These are phyloP conservation scores for Uropsilus gracilis DNA, from an alignment of 2,113 vertebrate genomes.

Conservation along the genomic window DNA sequence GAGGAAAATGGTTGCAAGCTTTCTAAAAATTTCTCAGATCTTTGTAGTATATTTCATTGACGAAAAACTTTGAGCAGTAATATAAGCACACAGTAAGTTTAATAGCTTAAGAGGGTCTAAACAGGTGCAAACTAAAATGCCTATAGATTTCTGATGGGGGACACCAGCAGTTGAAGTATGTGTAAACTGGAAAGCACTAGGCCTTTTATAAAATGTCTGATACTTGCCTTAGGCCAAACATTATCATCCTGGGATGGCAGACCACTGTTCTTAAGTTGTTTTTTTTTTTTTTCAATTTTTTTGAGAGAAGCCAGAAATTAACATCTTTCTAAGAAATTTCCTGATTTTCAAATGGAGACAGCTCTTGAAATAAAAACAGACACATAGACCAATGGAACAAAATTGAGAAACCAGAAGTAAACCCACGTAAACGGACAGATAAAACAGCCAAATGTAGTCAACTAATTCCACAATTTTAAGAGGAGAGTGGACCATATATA, in stretches of 20 bases:
- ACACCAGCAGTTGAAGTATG: background rate
- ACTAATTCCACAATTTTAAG: constrained; percentile 1
- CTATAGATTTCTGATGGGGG: background rate
- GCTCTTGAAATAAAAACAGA: too few relatives aligned
- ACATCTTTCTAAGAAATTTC: background rate
- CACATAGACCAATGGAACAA: too few relatives aligned
- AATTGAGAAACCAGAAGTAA: background rate
- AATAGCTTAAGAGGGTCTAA: background rate
- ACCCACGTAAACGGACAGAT: too few relatives aligned
- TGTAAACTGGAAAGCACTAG: background rate
- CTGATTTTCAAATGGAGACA: background rate
- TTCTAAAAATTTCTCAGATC: background rate
- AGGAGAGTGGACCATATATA: background rate
- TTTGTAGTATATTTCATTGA: constrained; percentile 39
- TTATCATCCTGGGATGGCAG: background rate
- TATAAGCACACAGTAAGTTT: background rate
- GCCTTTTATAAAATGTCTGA: background rate
- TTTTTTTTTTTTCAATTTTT: background rate
- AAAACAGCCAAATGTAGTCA: background rate
- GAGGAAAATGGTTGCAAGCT: constrained; percentile 8
- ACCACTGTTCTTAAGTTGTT: background rate
- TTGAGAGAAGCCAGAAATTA: background rate
- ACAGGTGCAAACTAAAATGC: background rate
- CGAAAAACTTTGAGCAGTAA: background rate
- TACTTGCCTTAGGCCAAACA: background rate